Percentiles rank a stretch among this genome's conserved stretches.
phyloP scores from a whole-genome alignment of 2,888 invertebrate genomes.

The Seira ritae region DNA sequence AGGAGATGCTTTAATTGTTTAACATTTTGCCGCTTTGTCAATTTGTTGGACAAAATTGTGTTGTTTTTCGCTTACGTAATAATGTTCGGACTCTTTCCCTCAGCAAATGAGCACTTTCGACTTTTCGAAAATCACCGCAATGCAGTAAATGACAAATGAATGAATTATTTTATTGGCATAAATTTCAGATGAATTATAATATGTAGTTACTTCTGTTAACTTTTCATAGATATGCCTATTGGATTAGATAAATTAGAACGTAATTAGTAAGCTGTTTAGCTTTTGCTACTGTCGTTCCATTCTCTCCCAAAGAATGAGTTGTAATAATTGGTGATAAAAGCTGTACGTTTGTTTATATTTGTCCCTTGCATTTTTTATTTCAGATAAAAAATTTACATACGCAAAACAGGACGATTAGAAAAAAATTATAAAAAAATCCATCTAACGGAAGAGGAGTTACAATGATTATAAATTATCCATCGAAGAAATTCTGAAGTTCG shows the following conservation, averaged over 20 bases:
- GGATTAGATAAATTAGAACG: not conserved
- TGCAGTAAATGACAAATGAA: not conserved
- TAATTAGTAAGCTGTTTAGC: not conserved
- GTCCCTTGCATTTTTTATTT: not conserved
- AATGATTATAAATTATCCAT: not conserved
- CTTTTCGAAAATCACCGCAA: not conserved
- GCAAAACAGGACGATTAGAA: not conserved
- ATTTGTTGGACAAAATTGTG: not conserved
- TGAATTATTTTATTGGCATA: not conserved
- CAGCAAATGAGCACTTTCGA: not conserved
- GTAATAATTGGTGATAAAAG: not conserved
- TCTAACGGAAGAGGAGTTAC: not conserved
- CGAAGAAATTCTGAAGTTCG: not conserved
- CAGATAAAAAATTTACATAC: not conserved
- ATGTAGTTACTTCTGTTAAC: not conserved
- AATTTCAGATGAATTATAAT: not conserved
- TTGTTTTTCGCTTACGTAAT: not conserved
- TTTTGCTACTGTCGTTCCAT: not conserved
- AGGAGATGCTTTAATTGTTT: not conserved
- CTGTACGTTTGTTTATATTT: not conserved
- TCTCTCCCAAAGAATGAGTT: not conserved
- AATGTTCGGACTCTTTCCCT: not conserved
- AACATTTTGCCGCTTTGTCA: not conserved
- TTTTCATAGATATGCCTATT: not conserved
- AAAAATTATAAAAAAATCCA: not conserved